Base-by-base conservation (phyloP, 1,140 invertebrate genomes). In the Drosophila lowei region DNA sequence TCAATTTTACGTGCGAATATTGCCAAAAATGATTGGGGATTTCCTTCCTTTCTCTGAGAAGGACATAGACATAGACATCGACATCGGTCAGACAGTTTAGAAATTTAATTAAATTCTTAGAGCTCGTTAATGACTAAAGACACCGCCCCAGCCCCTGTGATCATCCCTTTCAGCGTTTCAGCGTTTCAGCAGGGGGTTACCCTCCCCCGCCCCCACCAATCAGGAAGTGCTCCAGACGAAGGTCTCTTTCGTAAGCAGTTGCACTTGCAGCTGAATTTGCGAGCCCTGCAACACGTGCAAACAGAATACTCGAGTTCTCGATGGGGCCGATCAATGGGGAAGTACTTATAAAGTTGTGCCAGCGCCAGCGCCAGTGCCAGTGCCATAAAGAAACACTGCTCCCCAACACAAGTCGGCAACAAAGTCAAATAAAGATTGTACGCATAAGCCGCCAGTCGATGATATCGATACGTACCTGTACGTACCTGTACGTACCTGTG, bases 1-100 rank as follows among this genome's bases (percentile, higher is more conserved):
- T 86, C 75, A 88, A 70, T 76, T 57, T 48, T 83, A 79, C 83
- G 83, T 83, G 83, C 57, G 38, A 76, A 81, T 76, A 76, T 65
- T 84, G 21, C 65, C 52, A 28, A 68, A 57, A 72, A 21, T 41
- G 34, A 38, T 30, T 6, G 41, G 25, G 30, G 23, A 6, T 41
- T 42, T 47, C 50, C 44, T 21, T 5, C 7, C 8, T 41, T 42
- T 47, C 50, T 41, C 16, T 5, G 9, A 42, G 23, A 21, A 38
- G 38, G 11, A 25, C 23, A 0, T 5, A 1, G 18, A 18, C 18
- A 18, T 18, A 2, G 18, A 13, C 7, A 28, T 15, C 11, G 48
- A 38, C 18, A 50, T 9, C 41, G 52, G 60, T 18, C 16, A 38
- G 34, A 38, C 34, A 13, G 34, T 38, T 13, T 11, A 38, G 44